A percentile compares a stretch with the other conserved stretches of the same genome.
Evolutionary conservation across 2,797 vertebrate species (phyloP).

Genomic region (Rhynchonycteris naso): DNA sequence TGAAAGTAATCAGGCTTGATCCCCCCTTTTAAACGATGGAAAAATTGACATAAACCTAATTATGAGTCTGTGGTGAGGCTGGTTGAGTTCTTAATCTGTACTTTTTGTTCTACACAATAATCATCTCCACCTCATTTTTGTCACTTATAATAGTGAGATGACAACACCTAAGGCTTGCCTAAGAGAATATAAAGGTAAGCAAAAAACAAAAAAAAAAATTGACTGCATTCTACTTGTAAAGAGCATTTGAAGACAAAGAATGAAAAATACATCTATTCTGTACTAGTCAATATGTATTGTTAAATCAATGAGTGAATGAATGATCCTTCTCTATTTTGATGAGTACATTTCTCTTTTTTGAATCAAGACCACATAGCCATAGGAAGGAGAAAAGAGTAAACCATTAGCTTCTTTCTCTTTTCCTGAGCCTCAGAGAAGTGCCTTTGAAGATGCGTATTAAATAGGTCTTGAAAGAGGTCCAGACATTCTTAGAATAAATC

Average conservation of each 20-base stretch:
- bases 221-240: not conserved
- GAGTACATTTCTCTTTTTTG: not conserved
- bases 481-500: not conserved
- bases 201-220: not conserved
- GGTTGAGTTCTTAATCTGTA: not conserved
- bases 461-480: not conserved
- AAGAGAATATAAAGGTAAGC: not conserved
- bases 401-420: not conserved
- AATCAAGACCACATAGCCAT: not conserved
- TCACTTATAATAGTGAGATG: not conserved
- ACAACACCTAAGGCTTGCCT: not conserved
- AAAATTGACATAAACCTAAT: not conserved
- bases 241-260: not conserved
- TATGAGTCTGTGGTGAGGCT: not conserved
- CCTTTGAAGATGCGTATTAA: not conserved
- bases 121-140: not conserved
- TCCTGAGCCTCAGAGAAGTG: not conserved
- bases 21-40: not conserved
- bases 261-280: not conserved
- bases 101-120: not conserved
- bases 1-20: not conserved
- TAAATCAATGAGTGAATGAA: not conserved
- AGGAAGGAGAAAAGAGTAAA: not conserved
- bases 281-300: not conserved
- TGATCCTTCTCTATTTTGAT: not conserved